Conservation (phyloP, 2,113 vertebrate species). For the Sisor rabdophorus region DNA sequence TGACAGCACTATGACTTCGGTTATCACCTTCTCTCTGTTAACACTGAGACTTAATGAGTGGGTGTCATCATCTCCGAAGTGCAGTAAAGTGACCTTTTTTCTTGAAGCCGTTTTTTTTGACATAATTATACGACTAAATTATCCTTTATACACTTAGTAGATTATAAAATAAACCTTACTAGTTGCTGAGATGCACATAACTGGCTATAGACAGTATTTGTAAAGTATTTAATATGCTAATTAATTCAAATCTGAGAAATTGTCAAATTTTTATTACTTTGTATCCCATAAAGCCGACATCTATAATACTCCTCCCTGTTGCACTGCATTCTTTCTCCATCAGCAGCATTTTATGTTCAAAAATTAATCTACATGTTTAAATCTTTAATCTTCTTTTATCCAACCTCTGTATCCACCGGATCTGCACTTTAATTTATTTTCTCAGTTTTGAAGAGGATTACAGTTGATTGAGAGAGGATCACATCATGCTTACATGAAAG, state of each 20-base stretch:
- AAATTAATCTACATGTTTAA: constrained; percentile 42
- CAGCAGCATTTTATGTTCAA: constrained; percentile 18
- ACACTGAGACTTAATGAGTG: constrained; percentile 7
- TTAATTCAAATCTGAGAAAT: background rate
- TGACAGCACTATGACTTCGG: constrained; percentile 2
- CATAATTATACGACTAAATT: background rate
- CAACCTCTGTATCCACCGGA: background rate
- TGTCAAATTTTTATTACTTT: background rate
- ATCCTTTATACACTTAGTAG: background rate
- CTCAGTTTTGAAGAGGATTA: constrained; percentile 36
- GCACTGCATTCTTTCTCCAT: constrained; percentile 6
- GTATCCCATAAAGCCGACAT: background rate
- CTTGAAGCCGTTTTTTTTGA: background rate
- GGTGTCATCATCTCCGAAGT: background rate
- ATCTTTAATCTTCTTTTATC: constrained; percentile 36
- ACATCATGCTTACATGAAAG: constrained; percentile 19
- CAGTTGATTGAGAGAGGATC: constrained; percentile 30
- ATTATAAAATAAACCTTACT: background rate
- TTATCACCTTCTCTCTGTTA: background rate
- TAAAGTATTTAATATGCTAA: background rate
- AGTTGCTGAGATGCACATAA: background rate
- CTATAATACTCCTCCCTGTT: background rate
- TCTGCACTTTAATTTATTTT: constrained; percentile 36
- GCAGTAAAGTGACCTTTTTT: constrained; percentile 10
- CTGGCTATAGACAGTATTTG: background rate